Evolutionary conservation across 2,888 invertebrate species (phyloP), one percentile per base, ranked within the genome.

Genomic region (Eutolmus rufibarbis): DNA sequence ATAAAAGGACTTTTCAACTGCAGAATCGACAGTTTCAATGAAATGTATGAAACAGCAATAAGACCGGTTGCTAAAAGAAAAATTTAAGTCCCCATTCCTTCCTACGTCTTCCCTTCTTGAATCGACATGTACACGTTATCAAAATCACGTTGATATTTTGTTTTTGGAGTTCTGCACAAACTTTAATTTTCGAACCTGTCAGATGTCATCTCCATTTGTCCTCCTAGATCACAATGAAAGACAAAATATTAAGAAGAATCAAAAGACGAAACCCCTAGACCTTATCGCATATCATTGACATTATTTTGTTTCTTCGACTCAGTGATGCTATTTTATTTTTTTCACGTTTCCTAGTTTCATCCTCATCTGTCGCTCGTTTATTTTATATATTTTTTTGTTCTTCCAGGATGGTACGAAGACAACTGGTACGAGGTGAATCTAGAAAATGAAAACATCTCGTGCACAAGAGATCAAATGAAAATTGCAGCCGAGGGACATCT

Each of bases 401-500:
- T 66, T 85, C 0, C 90, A 97, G 97, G 97, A 88, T 99, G 98
- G 98, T 99, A 99, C 93, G 98, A 99, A 91, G 98, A 99, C 92
- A 98, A 99, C 91, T 99, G 99, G 99, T 99, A 97, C 92, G 97
- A 97, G 91, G 96, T 96, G 8, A 96, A 97, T 91, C 93, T 97
- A 89, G 96, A 96, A 89, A 95, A 96, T 87, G 97, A 98, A 92
- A 96, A 96, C 82, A 96, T 99, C 89, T 96, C 97, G 89, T 99
- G 99, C 92, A 98, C 98, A 0, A 95, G 95, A 88, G 97, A 98
- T 89, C 95, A 99, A 93, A 98, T 99, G 98, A 94, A 96, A 76
- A 95, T 95, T 90, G 99, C 99, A 0, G 98, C 99, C 1, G 98
- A 99, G 92, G 99, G 99, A 1, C 99, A 99, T 92, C 94, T 99